phyloP scores from a whole-genome alignment of 2,797 vertebrate genomes.

The Labeo calbasu region DNA sequence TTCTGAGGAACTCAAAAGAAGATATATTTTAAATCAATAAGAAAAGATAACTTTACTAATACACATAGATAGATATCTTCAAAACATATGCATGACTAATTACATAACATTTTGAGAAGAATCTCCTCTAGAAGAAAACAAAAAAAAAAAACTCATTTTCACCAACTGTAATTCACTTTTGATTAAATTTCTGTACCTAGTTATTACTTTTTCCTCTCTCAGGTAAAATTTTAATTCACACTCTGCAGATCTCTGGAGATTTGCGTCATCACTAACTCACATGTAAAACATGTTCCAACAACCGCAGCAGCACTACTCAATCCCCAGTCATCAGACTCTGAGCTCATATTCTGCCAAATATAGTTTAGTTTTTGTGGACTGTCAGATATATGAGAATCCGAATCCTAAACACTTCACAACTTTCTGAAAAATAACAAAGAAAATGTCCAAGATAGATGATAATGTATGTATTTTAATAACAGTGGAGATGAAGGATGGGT shows the following conservation, averaged over 20 bases:
- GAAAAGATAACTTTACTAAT: neutral
- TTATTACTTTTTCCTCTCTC: neutral
- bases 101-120: neutral
- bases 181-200: neutral
- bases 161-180: neutral
- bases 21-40: neutral
- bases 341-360: neutral
- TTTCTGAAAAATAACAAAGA: neutral
- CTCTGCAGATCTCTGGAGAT: slow-evolving; percentile 6
- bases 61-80: neutral
- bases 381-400: neutral
- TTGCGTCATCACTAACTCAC: slow-evolving; percentile 6
- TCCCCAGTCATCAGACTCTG: neutral
- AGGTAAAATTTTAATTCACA: slow-evolving; percentile 11
- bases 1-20: neutral
- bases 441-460: neutral
- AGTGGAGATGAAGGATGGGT: slow-evolving; percentile 35
- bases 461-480: slow-evolving; percentile 10
- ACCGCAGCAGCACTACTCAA: neutral
- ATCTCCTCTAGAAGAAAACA: neutral
- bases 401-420: neutral
- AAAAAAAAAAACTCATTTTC: neutral
- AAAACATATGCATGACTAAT: neutral
- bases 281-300: slow-evolving; percentile 25
- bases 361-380: neutral